A percentile compares a stretch with the other conserved stretches of the same genome.
Conservation (phyloP, 23 tunicate species). For the Ciona savignyi region DNA sequence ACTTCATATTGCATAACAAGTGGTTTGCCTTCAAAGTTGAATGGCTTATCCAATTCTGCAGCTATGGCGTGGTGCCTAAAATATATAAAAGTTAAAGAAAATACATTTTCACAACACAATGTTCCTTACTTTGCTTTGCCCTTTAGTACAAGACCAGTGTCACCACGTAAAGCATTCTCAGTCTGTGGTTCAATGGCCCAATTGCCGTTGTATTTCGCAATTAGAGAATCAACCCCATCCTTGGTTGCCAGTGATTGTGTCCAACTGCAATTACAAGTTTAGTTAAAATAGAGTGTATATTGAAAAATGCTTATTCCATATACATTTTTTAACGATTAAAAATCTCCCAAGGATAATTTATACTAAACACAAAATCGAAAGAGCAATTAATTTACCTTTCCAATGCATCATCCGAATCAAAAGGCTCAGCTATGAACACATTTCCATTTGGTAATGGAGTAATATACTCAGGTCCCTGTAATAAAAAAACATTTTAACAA, state of each 20-base stretch:
- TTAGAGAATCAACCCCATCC: slow-evolving; percentile 77
- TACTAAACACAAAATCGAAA: too few relatives aligned
- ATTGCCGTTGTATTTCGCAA: slow-evolving; percentile 75
- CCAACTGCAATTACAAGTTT: slow-evolving; percentile 91
- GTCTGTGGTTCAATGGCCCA: slow-evolving; percentile 47
- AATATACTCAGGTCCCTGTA: too few relatives aligned
- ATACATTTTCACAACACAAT: too few relatives aligned
- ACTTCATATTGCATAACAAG: slow-evolving; percentile 95
- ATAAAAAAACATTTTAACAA: too few relatives aligned
- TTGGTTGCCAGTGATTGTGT: slow-evolving; percentile 57
- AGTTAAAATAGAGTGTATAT: too few relatives aligned
- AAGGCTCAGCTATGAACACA: slow-evolving; percentile 64
- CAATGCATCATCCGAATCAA: too few relatives aligned
- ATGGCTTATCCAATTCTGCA: slow-evolving; percentile 45
- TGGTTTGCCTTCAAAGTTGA: slow-evolving; percentile 65
- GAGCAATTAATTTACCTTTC: too few relatives aligned
- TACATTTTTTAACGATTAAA: too few relatives aligned
- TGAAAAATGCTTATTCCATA: too few relatives aligned
- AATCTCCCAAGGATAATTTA: too few relatives aligned
- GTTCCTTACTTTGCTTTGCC: slow-evolving; percentile 83
- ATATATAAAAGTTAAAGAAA: too few relatives aligned
- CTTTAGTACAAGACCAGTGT: slow-evolving; percentile 60
- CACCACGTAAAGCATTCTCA: slow-evolving; percentile 52
- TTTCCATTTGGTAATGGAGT: too few relatives aligned
- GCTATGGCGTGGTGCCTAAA: slow-evolving; percentile 84